phyloP scores from a whole-genome alignment of 2,888 invertebrate species.

The Tanytarsus gracilentus region DNA sequence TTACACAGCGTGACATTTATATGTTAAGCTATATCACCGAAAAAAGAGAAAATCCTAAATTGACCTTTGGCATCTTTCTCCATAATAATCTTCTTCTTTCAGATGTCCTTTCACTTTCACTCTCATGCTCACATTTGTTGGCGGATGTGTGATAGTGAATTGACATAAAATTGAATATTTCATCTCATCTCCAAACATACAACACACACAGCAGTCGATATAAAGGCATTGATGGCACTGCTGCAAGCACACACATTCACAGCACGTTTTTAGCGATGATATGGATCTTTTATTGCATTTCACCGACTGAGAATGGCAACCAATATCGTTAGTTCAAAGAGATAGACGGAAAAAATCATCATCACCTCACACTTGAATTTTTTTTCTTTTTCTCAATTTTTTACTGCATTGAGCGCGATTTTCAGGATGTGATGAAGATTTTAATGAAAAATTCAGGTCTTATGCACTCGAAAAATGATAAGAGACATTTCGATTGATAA shows the following conservation, averaged over 20 bases:
- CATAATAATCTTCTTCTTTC: not conserved
- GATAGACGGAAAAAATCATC: not conserved
- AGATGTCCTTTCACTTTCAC: not conserved
- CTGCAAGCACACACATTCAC: slow-evolving; percentile 1
- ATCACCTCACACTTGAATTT: not conserved
- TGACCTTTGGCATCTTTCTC: not conserved
- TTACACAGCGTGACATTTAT: not conserved
- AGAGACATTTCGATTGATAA: no score
- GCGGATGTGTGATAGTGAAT: not conserved
- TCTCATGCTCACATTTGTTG: not conserved
- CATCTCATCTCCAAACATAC: no score
- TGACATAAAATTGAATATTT: slow-evolving; percentile 8
- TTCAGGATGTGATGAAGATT: not conserved
- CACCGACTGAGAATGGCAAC: not conserved
- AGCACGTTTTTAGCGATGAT: slow-evolving; percentile 3
- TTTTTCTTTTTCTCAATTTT: not conserved
- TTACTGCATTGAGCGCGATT: not conserved
- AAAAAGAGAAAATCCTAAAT: not conserved
- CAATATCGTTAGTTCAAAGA: not conserved
- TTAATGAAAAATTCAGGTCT: no score
- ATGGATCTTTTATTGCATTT: slow-evolving; percentile 9
- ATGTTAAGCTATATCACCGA: not conserved
- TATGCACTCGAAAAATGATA: no score
- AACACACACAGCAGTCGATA: not conserved
- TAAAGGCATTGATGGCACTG: not conserved